Base-by-base conservation (phyloP, 2,113 vertebrate species). In the Ciconia boyciana region DNA sequence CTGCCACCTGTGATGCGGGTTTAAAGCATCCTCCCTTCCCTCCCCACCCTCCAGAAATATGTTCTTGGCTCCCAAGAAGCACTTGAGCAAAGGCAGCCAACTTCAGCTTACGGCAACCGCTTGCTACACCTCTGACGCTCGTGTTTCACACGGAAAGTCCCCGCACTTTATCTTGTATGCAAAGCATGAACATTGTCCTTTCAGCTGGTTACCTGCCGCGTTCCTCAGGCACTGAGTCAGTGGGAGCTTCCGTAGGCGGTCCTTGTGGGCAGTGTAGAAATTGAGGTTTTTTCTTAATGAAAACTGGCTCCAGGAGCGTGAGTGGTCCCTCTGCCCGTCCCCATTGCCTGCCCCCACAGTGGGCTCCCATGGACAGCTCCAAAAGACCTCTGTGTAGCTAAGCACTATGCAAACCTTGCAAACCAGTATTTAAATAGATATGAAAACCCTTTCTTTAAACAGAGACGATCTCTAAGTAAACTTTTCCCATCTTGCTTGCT, bases 71-170 rank as follows among this genome's bases (percentile, higher is more conserved):
- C 48, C 66, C 32, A 32, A 52, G 44, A 1, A 1, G 22, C 1
- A 1, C 31, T 13, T 13, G 26, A 43, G 58, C 7, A 3, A 26
- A 28, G 58, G 58, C 1, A 1, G 41, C 16, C 0, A 2, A 5
- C 55, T 52, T 20, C 54, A 51, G 64, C 49, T 83, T 43, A 51
- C 5, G 6, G 61, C n/a, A n/a, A 36, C 28, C 1, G 0, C 48
- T 51, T 26, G 61, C 51, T 66, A 11, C 60, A 13, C 54, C 54
- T n/a, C 69, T 8, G 52, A 14, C 1, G 1, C n/a, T 32, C 2
- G 5, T 2, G 5, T 41, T 22, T 16, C 70, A 5, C 19, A 1
- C 0, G 11, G 70, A 4, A 41, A 43, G 29, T 28, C 87, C 92
- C 62, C 12, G 2, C 1, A 16, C 36, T n/a, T 64, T 21, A 14